These are phyloP conservation scores for Caenorhabditis inopinata DNA, from an alignment of 1,140 invertebrate species.

Conservation along the genomic window DNA sequence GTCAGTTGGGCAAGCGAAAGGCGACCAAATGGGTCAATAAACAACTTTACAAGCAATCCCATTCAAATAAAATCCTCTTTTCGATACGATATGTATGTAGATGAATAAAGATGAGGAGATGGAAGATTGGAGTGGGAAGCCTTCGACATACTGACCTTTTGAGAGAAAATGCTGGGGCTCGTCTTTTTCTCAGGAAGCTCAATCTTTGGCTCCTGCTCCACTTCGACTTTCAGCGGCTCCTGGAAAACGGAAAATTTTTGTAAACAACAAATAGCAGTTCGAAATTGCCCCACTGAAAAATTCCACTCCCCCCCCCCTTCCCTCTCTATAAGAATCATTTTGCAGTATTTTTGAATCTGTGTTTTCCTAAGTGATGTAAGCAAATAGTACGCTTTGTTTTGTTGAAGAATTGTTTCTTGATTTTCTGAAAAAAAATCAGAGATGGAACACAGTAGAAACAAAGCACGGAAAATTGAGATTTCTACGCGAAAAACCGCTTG, in stretches of 20 bases:
- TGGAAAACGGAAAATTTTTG: neutral
- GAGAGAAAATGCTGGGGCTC: constrained; percentile 4
- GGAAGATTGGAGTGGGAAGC: neutral
- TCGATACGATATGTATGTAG: neutral
- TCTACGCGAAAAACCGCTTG: too few relatives aligned
- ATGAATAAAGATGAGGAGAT: neutral
- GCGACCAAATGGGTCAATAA: constrained; percentile 12
- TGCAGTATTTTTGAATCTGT: too few relatives aligned
- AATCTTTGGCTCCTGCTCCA: neutral
- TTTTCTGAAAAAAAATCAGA: too few relatives aligned
- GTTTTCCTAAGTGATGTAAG: too few relatives aligned
- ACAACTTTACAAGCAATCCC: constrained; percentile 29
- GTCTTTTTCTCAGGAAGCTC: constrained; percentile 14
- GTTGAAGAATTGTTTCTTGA: too few relatives aligned
- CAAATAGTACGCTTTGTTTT: too few relatives aligned
- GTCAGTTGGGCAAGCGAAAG: constrained; percentile 24
- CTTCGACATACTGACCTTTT: constrained; percentile 20
- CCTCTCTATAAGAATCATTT: too few relatives aligned
- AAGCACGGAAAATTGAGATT: neutral
- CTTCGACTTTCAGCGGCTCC: neutral
- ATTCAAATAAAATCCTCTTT: neutral
- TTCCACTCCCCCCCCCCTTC: too few relatives aligned
- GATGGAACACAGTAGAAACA: too few relatives aligned
- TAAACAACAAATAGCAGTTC: too few relatives aligned
- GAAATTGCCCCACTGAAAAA: too few relatives aligned